Evolutionary conservation across 2,113 vertebrate genomes (phyloP).

Genomic region (Callopanchax toddi): DNA sequence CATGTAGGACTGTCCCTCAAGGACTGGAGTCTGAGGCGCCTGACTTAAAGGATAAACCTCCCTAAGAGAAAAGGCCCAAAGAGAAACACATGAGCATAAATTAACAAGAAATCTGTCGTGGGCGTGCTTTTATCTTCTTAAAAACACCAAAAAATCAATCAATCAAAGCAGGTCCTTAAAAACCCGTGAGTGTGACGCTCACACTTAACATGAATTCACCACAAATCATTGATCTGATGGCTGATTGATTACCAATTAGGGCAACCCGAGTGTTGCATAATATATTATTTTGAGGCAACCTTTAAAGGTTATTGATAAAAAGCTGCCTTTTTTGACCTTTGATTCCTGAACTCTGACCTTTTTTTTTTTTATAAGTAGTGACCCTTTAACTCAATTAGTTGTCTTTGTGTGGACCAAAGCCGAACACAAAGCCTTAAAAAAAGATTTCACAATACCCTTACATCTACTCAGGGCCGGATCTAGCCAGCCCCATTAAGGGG

Average conservation of each 20-base stretch:
- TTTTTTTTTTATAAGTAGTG: constrained; percentile 27
- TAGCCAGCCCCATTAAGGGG: too few relatives aligned
- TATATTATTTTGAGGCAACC: constrained; percentile 10
- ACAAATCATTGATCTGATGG: constrained; percentile 49
- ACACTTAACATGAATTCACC: constrained; percentile 41
- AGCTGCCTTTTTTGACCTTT: constrained; percentile 38
- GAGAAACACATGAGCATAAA: constrained; percentile 2
- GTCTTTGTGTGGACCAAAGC: constrained; percentile 3
- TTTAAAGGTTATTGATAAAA: constrained; percentile 55
- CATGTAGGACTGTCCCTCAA: too few relatives aligned
- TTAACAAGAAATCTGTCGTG: constrained; percentile 35
- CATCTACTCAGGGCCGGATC: too few relatives aligned
- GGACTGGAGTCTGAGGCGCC: too few relatives aligned
- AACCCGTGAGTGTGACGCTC: constrained; percentile 31
- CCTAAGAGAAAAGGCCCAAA: not conserved
- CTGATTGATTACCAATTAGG: constrained; percentile 48
- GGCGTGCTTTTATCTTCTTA: not conserved
- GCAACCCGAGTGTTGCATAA: constrained; percentile 24
- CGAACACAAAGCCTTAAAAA: not conserved
- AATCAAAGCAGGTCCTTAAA: constrained; percentile 18
- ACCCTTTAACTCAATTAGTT: constrained; percentile 21
- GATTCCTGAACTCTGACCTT: constrained; percentile 39
- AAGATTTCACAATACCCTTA: not conserved
- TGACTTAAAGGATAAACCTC: too few relatives aligned
- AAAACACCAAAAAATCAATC: not conserved